Evolutionary conservation across 2,888 invertebrate species (phyloP).

Genomic region (Polydesmus complanatus): DNA sequence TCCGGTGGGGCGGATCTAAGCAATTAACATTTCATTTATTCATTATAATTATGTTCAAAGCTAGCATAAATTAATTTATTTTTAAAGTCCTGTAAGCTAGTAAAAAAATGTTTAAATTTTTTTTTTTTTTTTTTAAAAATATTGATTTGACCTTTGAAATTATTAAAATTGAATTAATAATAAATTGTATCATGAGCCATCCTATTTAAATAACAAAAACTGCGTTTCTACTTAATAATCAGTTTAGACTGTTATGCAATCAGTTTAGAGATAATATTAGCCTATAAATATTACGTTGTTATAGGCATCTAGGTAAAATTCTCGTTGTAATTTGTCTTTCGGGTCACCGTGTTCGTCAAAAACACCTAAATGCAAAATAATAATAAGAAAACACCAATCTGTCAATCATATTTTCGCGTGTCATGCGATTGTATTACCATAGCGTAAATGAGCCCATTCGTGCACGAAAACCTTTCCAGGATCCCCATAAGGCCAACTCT

Average conservation of each 20-base stretch:
- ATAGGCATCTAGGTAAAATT: conserved; percentile 18
- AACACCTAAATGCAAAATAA: conserved; percentile 15
- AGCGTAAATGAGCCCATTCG: conserved; percentile 27
- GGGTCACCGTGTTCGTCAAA: conserved; percentile 26
- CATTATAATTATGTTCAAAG: not conserved
- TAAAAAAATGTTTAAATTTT: not conserved
- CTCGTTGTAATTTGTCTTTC: conserved; percentile 20
- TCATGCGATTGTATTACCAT: too few species aligned
- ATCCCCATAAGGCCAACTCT: not conserved
- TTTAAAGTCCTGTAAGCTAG: not conserved
- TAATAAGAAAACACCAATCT: too few species aligned
- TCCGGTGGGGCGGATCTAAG: conserved; percentile 1
- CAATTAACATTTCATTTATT: too few species aligned
- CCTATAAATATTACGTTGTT: conserved; percentile 12
- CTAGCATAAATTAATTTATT: too few species aligned
- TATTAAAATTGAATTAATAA: too few species aligned
- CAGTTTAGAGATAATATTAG: too few species aligned
- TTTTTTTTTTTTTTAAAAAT: not conserved
- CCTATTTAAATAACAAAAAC: too few species aligned
- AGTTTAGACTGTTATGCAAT: too few species aligned
- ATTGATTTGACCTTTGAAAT: too few species aligned
- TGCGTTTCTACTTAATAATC: too few species aligned
- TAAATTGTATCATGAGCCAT: too few species aligned
- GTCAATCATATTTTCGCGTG: too few species aligned
- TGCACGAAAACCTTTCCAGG: conserved; percentile 22